Evolutionary conservation across 2,113 vertebrate genomes (phyloP).

Genomic region (Alethe castanea): DNA sequence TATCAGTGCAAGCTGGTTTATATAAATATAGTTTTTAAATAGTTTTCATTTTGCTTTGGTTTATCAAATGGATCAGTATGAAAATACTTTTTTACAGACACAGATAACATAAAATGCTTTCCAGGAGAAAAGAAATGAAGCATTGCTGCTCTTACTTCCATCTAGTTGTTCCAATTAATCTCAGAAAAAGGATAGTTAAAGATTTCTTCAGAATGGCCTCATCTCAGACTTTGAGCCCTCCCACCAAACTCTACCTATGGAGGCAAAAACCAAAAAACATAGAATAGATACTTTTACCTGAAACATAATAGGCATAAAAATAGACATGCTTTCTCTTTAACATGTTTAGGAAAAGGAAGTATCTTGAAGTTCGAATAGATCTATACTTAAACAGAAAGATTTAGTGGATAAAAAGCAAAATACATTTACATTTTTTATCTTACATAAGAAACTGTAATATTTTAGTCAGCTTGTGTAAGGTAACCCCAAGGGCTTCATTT

Average conservation of each 20-base stretch:
- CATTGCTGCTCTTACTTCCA: not conserved
- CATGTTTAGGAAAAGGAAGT: not conserved
- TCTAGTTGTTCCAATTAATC: not conserved
- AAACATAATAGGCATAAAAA: not conserved
- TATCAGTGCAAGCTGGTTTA: not conserved
- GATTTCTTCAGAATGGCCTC: not conserved
- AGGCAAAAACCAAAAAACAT: too few relatives aligned
- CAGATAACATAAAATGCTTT: not conserved
- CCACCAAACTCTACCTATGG: accelerated
- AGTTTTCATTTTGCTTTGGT: not conserved
- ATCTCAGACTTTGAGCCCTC: not conserved
- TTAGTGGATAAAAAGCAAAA: not conserved
- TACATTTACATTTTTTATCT: not conserved
- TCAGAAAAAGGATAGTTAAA: not conserved
- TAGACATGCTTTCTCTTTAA: not conserved
- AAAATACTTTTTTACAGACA: not conserved
- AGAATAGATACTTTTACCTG: not conserved
- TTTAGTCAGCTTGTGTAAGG: not conserved
- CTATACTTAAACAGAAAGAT: not conserved
- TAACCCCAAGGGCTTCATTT: not conserved
- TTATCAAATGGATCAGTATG: not conserved
- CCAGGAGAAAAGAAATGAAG: not conserved
- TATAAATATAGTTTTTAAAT: not conserved
- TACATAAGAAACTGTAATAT: not conserved
- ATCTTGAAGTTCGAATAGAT: not conserved